Base-by-base conservation (phyloP, 2,888 invertebrate genomes). In the Ephialtes manifestator region DNA sequence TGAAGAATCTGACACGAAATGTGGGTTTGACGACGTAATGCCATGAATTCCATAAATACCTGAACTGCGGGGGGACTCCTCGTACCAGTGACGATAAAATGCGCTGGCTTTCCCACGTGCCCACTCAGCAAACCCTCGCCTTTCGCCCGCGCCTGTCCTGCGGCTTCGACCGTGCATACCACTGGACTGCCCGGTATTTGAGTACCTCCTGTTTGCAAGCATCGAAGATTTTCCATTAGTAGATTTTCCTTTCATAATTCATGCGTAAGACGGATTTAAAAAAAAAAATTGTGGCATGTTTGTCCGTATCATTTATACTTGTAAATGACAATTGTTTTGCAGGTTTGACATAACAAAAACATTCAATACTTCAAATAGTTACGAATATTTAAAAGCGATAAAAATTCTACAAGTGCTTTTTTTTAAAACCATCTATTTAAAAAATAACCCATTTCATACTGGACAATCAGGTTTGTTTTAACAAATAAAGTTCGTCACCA, bases 51-150 rank as follows among this genome's bases (percentile, higher is more conserved):
- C 8, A 11, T 3, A 70, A 75, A 48, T 89, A 93, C 93, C 90
- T 93, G 93, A 70, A 94, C 94, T 4, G 93, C 93, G 28, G 94
- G 94, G 5, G 94, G 93, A 89, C 93, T 93, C 87, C 94, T 90
- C 18, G 93, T 94, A 7, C 93, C 93, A 35, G 92, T 93, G 18
- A 94, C 93, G 55, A 93, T 94, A 90, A 96, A 96, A 80, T 94
- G 94, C 0, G 96, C 95, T 13, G 95, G 94, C 85, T 95, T 94
- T 81, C 94, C 95, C 15, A 95, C 95, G 85, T 95, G 95, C 8
- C 95, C 95, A 77, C 93, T 94, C 46, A 94, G 89, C 75, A 96
- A 93, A 0, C 96, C 96, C 86, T 95, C 95, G 4, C 96, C 96
- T 90, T 95, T 95, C 4, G 95, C 96, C 75, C 95, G 94, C 1